Percentiles rank a stretch among this genome's conserved stretches.
Conservation (phyloP, 2,888 invertebrate genomes). For the Phyllotreta striolata region DNA sequence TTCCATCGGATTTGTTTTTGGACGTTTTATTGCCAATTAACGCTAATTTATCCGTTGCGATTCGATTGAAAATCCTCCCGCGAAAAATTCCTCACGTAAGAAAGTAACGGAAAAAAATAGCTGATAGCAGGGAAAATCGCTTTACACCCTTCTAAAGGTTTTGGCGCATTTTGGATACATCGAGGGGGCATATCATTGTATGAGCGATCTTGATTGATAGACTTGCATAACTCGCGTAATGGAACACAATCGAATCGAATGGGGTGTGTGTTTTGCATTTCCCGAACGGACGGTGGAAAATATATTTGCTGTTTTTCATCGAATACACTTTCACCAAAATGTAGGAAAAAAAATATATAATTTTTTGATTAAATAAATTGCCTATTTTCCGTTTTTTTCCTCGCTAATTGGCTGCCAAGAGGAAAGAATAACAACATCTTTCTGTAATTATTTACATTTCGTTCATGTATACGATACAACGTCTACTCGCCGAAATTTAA, state of each 20-base stretch:
- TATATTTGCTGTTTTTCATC: too few species aligned
- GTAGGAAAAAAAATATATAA: too few species aligned
- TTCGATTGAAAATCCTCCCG: background rate
- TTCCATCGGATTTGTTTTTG: constrained; percentile 51
- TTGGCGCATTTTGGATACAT: constrained; percentile 30
- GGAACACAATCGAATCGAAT: constrained; percentile 30
- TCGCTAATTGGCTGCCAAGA: too few species aligned
- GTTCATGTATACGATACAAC: too few species aligned
- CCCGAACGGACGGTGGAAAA: background rate
- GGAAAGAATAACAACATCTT: too few species aligned
- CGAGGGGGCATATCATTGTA: constrained; percentile 32
- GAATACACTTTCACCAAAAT: too few species aligned
- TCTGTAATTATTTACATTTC: too few species aligned
- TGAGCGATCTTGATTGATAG: constrained; percentile 31
- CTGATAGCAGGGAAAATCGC: constrained; percentile 29
- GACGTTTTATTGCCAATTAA: constrained; percentile 5
- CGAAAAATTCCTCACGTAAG: constrained; percentile 15
- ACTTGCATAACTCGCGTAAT: constrained; percentile 29
- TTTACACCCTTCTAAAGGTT: constrained; percentile 28
- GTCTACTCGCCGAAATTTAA: too few species aligned
- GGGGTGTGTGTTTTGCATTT: constrained; percentile 25
- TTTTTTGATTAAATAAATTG: too few species aligned
- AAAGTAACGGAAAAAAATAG: constrained; percentile 23
- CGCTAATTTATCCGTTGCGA: background rate
- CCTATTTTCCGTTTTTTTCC: too few species aligned